Evolutionary conservation across 1,140 invertebrate species (phyloP), one percentile per base, ranked within the genome.

Genomic region (Drosophila bipectinata): DNA sequence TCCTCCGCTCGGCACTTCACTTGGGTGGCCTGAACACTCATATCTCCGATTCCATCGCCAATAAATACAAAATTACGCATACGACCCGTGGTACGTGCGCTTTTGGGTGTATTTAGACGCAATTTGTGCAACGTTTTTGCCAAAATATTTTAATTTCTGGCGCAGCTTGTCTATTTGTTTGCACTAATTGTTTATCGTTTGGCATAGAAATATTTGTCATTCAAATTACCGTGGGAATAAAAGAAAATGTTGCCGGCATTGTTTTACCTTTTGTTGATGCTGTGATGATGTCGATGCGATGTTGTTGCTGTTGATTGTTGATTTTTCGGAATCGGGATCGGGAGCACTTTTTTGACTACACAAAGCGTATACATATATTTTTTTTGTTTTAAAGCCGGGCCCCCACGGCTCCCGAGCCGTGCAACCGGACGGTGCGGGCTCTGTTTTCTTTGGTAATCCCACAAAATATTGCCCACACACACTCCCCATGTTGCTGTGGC

Each of bases 151-250:
- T 24, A 54, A 63, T 61, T 45, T 72, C 44, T 49, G 15, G 32
- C 69, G 57, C 77, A 64, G 34, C 21, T 44, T 37, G 47, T 62
- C 62, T 79, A 77, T 82, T 82, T 83, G 79, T 87, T 85, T 87
- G 63, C 77, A 74, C 82, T 85, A 85, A 85, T 85, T 85, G 81
- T 85, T 85, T 85, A 85, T 87, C 79, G 81, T 87, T 85, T 77
- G 49, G 79, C 72, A 74, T 85, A 77, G 81, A 85, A 85, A 85
- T 85, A 85, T 85, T 85, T 85, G 69, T 47, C 68, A 81, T 87
- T 71, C 63, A 85, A 85, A 85, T 85, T 85, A 85, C 72, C 81
- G 81, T 87, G 82, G 77, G 74, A 81, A 85, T 83, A 60, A 77
- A 58, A 66, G 72, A 58, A 74, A 74, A 41, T 34, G 67, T 32